Evolutionary conservation across 2,888 invertebrate genomes (phyloP).

Genomic region (Silvanus unidentatus): DNA sequence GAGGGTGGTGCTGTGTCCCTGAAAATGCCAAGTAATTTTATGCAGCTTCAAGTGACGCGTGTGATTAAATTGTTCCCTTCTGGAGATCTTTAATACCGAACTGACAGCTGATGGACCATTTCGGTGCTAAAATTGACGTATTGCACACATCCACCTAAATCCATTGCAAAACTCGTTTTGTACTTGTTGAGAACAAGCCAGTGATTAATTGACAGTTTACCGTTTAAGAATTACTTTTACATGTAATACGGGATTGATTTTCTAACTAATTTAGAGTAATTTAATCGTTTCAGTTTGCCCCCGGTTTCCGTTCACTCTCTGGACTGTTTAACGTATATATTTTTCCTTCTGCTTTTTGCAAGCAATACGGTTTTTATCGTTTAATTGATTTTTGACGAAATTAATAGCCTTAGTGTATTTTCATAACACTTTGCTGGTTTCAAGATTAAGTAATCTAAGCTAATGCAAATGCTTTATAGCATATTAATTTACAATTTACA

Average conservation of each 20-base stretch:
- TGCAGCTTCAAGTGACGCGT: conserved; percentile 21
- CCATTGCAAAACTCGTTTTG: conserved; percentile 7
- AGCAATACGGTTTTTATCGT: too few species aligned
- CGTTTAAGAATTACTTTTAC: conserved; percentile 26
- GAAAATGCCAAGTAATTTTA: too few species aligned
- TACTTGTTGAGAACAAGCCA: conserved; percentile 16
- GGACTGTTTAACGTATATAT: too few species aligned
- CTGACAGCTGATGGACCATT: conserved; percentile 23
- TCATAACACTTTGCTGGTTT: too few species aligned
- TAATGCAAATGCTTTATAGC: too few species aligned
- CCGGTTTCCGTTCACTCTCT: too few species aligned
- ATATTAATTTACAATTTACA: background rate
- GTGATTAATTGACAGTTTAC: conserved; percentile 31
- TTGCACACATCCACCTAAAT: background rate
- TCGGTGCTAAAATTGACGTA: conserved; percentile 4
- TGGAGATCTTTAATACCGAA: conserved; percentile 28
- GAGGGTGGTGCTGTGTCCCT: too few species aligned
- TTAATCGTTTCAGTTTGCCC: too few species aligned
- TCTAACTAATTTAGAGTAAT: conserved; percentile 7
- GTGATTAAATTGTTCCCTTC: conserved; percentile 27
- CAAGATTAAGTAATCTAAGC: too few species aligned
- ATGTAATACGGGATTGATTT: conserved; percentile 22
- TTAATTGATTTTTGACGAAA: too few species aligned
- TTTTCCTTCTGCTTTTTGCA: too few species aligned
- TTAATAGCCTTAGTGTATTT: too few species aligned